Base-by-base conservation (phyloP, 2,888 invertebrate species). In the Drosophila macrothrix region DNA sequence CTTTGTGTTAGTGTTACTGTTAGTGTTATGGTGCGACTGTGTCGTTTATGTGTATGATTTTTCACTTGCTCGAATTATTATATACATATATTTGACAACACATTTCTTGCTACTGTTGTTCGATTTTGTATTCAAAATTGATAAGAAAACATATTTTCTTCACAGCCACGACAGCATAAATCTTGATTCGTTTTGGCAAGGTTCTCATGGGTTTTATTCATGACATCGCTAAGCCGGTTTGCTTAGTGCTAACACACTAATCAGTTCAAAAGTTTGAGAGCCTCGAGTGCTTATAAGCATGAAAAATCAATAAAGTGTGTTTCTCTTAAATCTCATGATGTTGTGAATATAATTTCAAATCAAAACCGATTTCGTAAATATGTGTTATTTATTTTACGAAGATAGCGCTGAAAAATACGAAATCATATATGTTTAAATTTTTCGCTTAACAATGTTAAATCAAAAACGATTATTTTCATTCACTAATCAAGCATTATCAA, bases 21-120 rank as follows among this genome's bases (percentile, higher is more conserved):
- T 53, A 7, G 63, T 61, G 56, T 46, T 39, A 28, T 73, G 53
- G 56, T 67, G 77, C 37, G 65, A 63, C 66, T 76, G 67, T 72
- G 78, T 67, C 72, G 73, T 59, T 88, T 86, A 80, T 86, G 89
- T 83, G 84, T 67, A 83, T 90, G 91, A 85, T 88, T 90, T 91
- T 89, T 91, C 85, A 89, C 84, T 90, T 83, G 77, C 67, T 63
- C 71, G 71, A 84, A 82, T 83, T 83, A 84, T 82, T 73, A 2
- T 46, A 83, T 71, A 83, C 84, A 80, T n/a, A 80, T 76, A 79
- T 80, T 80, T 84, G 80, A 84, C 80, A 78, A 73, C 72, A 78
- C 76, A 84, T 77, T 79, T 87, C 82, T 74, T 78, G 29, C 58
- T 31, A 43, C 31, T 58, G 22, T 31, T 77, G 59, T 71, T 73